Conservation (phyloP, 2,888 invertebrate genomes). For the Camptogramma bilineatum region DNA sequence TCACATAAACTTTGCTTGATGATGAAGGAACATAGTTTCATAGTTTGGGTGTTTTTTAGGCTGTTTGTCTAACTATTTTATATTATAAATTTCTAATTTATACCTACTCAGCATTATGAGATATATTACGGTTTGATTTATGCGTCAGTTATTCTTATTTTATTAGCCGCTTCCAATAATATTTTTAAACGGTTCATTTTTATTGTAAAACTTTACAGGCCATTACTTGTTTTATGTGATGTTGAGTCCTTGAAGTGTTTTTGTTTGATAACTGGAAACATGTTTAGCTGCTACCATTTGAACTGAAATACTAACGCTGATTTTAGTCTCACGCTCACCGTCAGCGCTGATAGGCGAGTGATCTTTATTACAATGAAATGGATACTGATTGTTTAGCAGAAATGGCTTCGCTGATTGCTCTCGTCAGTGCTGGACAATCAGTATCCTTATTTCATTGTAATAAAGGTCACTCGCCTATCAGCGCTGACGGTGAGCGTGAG, state of each 20-base stretch:
- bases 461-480: too few relatives aligned
- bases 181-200: slow-evolving; percentile 41
- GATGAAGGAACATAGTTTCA: too few relatives aligned
- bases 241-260: slow-evolving; percentile 32
- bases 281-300: slow-evolving; percentile 4
- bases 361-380: too few relatives aligned
- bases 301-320: neutral
- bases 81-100: slow-evolving; percentile 8
- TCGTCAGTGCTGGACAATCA: too few relatives aligned
- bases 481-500: too few relatives aligned
- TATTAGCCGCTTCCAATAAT: slow-evolving; percentile 40
- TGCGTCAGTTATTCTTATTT: slow-evolving; percentile 35
- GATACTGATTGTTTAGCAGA: too few relatives aligned
- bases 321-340: too few relatives aligned
- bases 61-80: neutral
- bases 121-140: slow-evolving; percentile 43
- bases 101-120: slow-evolving; percentile 24
- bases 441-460: too few relatives aligned
- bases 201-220: slow-evolving; percentile 40
- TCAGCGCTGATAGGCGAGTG: too few relatives aligned
- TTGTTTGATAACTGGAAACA: slow-evolving; percentile 6
- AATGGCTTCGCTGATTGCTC: too few relatives aligned
- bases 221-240: slow-evolving; percentile 40
- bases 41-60: neutral
- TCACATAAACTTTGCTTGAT: too few relatives aligned